These are phyloP conservation scores for Grallaria varia DNA, from an alignment of 2,113 vertebrate genomes.

Conservation along the genomic window DNA sequence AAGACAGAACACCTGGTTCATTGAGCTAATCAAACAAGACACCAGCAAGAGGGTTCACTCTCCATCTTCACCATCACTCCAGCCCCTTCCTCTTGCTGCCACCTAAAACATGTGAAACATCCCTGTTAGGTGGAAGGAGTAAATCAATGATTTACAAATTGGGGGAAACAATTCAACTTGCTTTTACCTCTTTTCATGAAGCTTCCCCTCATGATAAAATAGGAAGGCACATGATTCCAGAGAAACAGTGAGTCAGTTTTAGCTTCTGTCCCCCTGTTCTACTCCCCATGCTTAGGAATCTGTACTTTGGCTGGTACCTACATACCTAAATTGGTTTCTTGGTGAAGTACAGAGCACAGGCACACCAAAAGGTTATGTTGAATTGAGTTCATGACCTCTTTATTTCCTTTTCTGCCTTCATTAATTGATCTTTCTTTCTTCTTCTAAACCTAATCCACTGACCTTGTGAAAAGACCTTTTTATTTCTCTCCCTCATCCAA, in stretches of 20 bases:
- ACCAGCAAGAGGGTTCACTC: too few relatives aligned
- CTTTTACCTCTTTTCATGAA: neutral
- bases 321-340: neutral
- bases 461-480: neutral
- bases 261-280: neutral
- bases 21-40: neutral
- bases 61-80: neutral
- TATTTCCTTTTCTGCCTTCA: neutral
- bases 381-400: neutral
- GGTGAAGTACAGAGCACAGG: neutral
- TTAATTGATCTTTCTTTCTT: neutral
- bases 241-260: neutral
- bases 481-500: neutral
- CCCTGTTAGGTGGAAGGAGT: neutral
- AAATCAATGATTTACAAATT: neutral
- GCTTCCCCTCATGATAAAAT: neutral
- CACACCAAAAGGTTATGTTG: neutral
- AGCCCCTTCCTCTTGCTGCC: neutral
- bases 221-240: neutral
- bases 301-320: neutral
- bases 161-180: neutral
- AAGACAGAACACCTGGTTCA: neutral
- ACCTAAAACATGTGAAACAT: neutral
- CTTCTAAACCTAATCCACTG: neutral
- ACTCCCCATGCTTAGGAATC: neutral